Base-by-base conservation (phyloP, 2,797 vertebrate genomes). In the Phataginus tricuspis region DNA sequence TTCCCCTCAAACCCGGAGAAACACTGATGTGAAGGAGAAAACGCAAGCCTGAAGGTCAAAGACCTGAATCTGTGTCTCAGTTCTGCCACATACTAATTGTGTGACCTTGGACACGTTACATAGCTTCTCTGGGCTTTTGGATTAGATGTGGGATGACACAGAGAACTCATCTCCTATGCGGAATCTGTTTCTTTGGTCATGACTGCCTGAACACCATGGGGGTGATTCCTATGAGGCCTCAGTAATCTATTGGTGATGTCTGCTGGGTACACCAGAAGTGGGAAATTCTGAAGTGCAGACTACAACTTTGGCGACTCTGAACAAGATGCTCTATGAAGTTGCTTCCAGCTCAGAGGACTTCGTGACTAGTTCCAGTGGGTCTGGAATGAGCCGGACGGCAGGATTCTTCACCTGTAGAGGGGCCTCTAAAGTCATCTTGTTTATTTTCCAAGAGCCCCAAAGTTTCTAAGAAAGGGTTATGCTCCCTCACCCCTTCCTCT, bases 261-360 rank as follows among this genome's bases (percentile, higher is more conserved):
- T 66, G 34, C 92, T 29, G 2, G 6, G 34, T 37, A 15, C 61
- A 34, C 31, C 31, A 45, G 9, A 16, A 45, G 27, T 16, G 13
- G 66, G 23, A 7, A 9, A 29, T 21, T 6, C 53, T 51, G 8
- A 71, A 0, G 2, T 4, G 18, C 3, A 31, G 5, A 11, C 27
- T 37, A 27, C 21, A 31, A 63, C 74, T 82, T 49, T 66, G 39
- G 86, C 69, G 19, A 37, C 51, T 34, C 42, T 71, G 88, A 69
- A 64, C 42, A 63, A 77, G 85, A 51, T 23, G 11, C 61, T 83
- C 86, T 86, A 72, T 61, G 34, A 84, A 64, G 79, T 57, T n/a
- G 3, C 34, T 59, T 39, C 55, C 23, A 61, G 39, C 42, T 85
- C 61, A 42, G 69, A 95, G 51, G 66, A 39, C 51, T n/a, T 55